Evolutionary conservation across 2,797 vertebrate genomes (phyloP).

Genomic region (Micrastur ruficollis): DNA sequence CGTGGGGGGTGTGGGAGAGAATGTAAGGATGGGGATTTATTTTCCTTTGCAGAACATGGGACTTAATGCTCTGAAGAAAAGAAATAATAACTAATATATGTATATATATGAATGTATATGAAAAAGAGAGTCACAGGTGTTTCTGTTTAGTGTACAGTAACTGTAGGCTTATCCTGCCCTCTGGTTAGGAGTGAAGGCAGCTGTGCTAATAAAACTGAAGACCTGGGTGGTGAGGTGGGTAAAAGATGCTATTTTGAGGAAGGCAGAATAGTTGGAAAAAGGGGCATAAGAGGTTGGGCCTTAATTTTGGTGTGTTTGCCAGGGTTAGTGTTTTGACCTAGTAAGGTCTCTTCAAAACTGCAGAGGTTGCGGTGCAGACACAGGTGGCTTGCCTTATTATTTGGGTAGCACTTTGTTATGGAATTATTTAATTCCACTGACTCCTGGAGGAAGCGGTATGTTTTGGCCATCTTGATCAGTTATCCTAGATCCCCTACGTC

Average conservation of each 20-base stretch:
- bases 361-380: neutral
- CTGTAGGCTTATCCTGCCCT: constrained; percentile 51
- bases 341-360: neutral
- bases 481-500: neutral
- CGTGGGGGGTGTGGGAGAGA: constrained; percentile 46
- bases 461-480: neutral
- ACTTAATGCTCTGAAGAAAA: constrained; percentile 46
- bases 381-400: neutral
- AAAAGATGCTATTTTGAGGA: constrained; percentile 25
- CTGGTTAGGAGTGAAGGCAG: constrained; percentile 61
- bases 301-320: neutral
- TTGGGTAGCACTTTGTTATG: neutral
- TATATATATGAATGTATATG: constrained; percentile 17
- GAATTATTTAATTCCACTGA: neutral
- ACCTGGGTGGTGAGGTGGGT: constrained; percentile 41
- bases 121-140: constrained; percentile 61
- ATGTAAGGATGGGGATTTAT: constrained; percentile 45
- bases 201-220: constrained; percentile 68
- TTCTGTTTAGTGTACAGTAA: constrained; percentile 66
- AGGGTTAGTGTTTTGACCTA: neutral
- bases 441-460: neutral
- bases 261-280: neutral
- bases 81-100: constrained; percentile 46
- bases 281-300: neutral
- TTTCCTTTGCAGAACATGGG: constrained; percentile 55